Conservation (phyloP, 2,888 invertebrate species). For the Sisyra terminalis region DNA sequence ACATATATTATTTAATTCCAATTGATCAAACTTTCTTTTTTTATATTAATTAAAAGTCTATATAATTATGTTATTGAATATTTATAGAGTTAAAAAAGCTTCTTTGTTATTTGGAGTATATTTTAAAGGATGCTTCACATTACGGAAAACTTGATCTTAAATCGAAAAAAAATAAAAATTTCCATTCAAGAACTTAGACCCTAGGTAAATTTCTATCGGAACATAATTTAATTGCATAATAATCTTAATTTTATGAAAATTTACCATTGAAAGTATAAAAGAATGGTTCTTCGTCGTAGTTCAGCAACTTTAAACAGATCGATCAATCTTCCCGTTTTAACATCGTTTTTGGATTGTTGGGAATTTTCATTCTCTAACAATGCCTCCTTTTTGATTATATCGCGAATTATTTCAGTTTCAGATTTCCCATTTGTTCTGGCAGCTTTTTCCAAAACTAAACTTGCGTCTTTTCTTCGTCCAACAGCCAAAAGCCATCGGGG, state of each 20-base stretch:
- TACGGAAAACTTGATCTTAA: no score
- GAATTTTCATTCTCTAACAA: slow-evolving; percentile 12
- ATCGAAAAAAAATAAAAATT: no score
- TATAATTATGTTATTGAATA: no score
- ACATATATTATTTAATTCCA: no score
- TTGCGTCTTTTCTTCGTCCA: slow-evolving; percentile 32
- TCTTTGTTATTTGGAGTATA: no score
- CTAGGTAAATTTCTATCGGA: no score
- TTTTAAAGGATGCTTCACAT: no score
- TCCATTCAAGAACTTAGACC: no score
- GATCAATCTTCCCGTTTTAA: slow-evolving; percentile 22
- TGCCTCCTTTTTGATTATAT: slow-evolving; percentile 16
- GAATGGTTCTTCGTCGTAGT: slow-evolving; percentile 31
- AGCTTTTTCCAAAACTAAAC: slow-evolving; percentile 25
- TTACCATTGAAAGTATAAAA: slow-evolving; percentile 38
- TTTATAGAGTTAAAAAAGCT: no score
- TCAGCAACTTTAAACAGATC: slow-evolving; percentile 31
- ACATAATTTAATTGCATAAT: no score
- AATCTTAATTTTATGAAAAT: slow-evolving; percentile 15
- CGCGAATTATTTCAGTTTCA: slow-evolving; percentile 15
- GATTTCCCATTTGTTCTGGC: slow-evolving; percentile 20
- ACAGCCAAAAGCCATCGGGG: slow-evolving; percentile 44
- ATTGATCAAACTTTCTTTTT: no score
- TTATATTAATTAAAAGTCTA: no score
- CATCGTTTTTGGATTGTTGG: not conserved